A percentile compares a stretch with the other conserved stretches of the same genome.
Conservation (phyloP, 2,113 vertebrate genomes). For the Gallinago jamesoni region DNA sequence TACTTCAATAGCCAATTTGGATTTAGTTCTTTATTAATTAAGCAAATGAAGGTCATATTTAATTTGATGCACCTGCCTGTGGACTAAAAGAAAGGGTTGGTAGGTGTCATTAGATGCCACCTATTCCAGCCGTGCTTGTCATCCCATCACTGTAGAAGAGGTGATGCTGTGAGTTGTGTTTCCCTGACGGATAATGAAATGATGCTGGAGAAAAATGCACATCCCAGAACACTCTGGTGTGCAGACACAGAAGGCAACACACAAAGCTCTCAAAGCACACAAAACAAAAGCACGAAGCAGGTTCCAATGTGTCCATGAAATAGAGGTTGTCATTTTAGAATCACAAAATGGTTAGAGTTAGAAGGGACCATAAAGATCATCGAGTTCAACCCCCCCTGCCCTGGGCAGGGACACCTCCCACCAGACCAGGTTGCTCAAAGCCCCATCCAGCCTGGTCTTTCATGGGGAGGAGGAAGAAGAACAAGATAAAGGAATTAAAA, state of each 20-base stretch:
- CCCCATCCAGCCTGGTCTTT: neutral
- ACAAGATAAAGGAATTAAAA: neutral
- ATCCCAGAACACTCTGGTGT: neutral
- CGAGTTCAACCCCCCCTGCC: no score
- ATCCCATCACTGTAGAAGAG: neutral
- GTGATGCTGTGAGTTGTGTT: neutral
- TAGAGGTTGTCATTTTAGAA: neutral
- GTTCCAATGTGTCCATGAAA: neutral
- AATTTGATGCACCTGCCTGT: neutral
- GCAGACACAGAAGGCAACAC: neutral
- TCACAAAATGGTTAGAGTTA: no score
- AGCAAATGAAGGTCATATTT: neutral
- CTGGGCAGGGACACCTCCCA: no score
- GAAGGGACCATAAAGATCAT: no score
- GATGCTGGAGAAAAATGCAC: neutral
- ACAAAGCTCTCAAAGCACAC: rapidly evolving
- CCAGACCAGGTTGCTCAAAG: no score
- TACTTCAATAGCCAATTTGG: neutral
- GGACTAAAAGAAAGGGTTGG: neutral
- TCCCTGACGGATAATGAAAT: neutral
- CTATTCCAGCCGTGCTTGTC: neutral
- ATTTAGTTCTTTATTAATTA: neutral
- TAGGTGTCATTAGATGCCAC: neutral
- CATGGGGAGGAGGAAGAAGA: neutral
- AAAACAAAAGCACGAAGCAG: neutral